Base-by-base conservation (phyloP, 2,888 invertebrate species). In the Mesorhabditis belari region DNA sequence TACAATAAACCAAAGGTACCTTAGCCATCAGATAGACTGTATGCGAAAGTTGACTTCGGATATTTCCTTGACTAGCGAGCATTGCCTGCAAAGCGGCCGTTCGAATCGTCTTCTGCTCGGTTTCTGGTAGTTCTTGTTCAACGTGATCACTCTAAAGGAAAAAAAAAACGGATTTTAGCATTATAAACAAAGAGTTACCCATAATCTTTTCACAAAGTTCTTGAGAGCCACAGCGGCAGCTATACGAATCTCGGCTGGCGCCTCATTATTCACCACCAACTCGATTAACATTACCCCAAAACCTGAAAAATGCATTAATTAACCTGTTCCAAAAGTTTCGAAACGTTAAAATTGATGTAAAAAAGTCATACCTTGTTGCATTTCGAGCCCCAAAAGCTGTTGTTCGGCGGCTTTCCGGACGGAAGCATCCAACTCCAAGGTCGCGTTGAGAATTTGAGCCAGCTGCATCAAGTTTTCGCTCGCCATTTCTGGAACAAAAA, bases 221-320 rank as follows among this genome's bases (percentile, higher is more conserved):
- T 98, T 98, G 81, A 98, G 92, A 0, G 90, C 90, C 64, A 99
- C 89, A 9, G 95, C 90, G 24, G 92, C 91, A 5, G 92, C 90
- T 49, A 92, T 86, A 68, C 93, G 90, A 62, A 96, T 88, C 12
- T 95, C 85, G 77, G 90, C 88, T 5, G 96, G 85, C 56, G 95
- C 83, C 26, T 94, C 52, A 51, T 66, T 65, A 28, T 56, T 65
- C 21, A 63, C 62, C 4, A 64, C 67, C 23, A 71, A 53, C 49
- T 68, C 50, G 23, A 65, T 35, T 49, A 65, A 63, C 6, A 57
- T 25, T 25, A 50, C 26, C n/a, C 55, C 60, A 55, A 54, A 65
- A 12, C 63, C 65, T 65, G 29, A 23, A 62, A n/a, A n/a, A n/a
- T n/a, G n/a, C n/a, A n/a, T n/a, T n/a, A n/a, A n/a, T n/a, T n/a